These are phyloP conservation scores for Epiblema foenella DNA, from an alignment of 2,888 invertebrate genomes.

Conservation along the genomic window DNA sequence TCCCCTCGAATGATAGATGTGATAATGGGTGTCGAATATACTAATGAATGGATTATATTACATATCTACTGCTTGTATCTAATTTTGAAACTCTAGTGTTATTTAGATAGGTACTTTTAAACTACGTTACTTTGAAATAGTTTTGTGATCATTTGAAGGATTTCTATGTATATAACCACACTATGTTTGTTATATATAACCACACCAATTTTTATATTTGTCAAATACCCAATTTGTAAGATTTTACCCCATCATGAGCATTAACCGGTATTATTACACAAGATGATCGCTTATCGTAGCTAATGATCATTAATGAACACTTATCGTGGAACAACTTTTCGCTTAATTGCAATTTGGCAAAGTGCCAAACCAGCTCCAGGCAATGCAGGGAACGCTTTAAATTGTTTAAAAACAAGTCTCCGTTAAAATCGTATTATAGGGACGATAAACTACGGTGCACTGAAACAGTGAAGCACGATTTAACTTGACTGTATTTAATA, in stretches of 20 bases:
- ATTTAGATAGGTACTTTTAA: too few relatives aligned
- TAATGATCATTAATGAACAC: slow-evolving; percentile 42
- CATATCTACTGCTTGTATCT: too few relatives aligned
- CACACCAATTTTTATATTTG: too few relatives aligned
- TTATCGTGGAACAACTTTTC: slow-evolving; percentile 47
- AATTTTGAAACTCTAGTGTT: too few relatives aligned
- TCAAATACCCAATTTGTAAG: neutral
- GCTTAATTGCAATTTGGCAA: slow-evolving; percentile 51
- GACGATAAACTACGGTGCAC: slow-evolving; percentile 5
- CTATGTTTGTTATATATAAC: too few relatives aligned
- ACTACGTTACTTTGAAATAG: too few relatives aligned
- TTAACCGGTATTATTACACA: neutral
- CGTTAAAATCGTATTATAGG: slow-evolving; percentile 16
- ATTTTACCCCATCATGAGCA: neutral
- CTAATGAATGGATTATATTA: too few relatives aligned
- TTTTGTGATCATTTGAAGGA: too few relatives aligned
- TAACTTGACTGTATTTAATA: too few relatives aligned
- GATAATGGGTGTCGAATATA: too few relatives aligned
- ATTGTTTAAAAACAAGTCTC: slow-evolving; percentile 35
- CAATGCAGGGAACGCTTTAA: slow-evolving; percentile 34
- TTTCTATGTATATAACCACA: too few relatives aligned
- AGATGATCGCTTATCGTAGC: slow-evolving; percentile 33
- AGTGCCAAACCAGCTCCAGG: slow-evolving; percentile 44
- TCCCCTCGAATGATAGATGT: too few relatives aligned
- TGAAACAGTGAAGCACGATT: neutral